Percentiles rank a stretch among this genome's conserved stretches.
phyloP scores from a whole-genome alignment of 2,113 vertebrate genomes.

The Chaetops frenatus region DNA sequence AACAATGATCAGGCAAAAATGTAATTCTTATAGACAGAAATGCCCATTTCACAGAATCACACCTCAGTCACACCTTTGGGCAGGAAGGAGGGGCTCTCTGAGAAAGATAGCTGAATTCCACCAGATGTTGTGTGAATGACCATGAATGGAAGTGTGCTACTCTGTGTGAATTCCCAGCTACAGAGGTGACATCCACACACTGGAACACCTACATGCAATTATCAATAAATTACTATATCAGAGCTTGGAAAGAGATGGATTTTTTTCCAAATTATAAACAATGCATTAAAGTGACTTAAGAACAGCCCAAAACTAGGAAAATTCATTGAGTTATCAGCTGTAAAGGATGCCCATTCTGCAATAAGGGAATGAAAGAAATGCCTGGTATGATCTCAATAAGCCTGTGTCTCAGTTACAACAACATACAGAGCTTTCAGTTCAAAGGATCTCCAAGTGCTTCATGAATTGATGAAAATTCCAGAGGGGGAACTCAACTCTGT shows the following conservation, averaged over 20 bases:
- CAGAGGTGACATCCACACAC: not conserved
- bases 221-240: not conserved
- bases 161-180: not conserved
- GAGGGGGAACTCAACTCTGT: not conserved
- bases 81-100: not conserved
- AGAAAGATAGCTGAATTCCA: not conserved
- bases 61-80: not conserved
- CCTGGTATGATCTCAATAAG: not conserved
- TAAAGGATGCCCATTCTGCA: not conserved
- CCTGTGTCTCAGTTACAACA: not conserved
- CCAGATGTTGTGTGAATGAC: not conserved
- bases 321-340: not conserved
- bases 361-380: conserved; percentile 7
- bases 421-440: not conserved
- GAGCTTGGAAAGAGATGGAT: not conserved
- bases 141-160: not conserved
- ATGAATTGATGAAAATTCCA: not conserved
- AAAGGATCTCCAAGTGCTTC: not conserved
- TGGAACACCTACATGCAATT: not conserved
- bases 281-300: not conserved
- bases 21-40: not conserved
- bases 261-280: not conserved
- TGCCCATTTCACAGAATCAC: not conserved
- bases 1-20: not conserved
- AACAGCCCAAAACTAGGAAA: not conserved